A percentile compares a stretch with the other conserved stretches of the same genome.
These are phyloP conservation scores for Polydesmus complanatus DNA, from an alignment of 2,888 invertebrate genomes.

Conservation along the genomic window DNA sequence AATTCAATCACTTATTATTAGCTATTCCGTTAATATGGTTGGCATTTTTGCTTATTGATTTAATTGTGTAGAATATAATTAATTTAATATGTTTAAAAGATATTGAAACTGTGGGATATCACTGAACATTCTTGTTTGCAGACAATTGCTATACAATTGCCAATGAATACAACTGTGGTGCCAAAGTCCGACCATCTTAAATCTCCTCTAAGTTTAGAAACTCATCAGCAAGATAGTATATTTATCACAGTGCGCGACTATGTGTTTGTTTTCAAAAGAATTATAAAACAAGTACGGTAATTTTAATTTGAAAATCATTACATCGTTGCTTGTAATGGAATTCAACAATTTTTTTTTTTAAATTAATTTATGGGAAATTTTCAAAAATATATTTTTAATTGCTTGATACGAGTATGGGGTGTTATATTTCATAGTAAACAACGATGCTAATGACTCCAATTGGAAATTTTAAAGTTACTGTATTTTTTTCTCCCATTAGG, in stretches of 20 bases:
- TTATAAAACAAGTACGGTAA: too few species aligned
- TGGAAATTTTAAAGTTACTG: too few species aligned
- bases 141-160: conserved; percentile 2
- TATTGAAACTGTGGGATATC: conserved; percentile 5
- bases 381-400: too few species aligned
- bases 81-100: not conserved
- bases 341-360: too few species aligned
- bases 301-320: too few species aligned
- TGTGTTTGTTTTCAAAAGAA: too few species aligned
- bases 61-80: not conserved
- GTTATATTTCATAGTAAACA: too few species aligned
- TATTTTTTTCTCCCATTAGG: too few species aligned
- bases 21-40: conserved; percentile 9
- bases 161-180: not conserved
- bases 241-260: conserved; percentile 6
- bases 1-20: conserved; percentile 20
- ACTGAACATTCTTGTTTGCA: conserved; percentile 3
- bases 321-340: too few species aligned
- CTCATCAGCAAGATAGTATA: not conserved
- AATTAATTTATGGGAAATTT: too few species aligned
- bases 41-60: not conserved
- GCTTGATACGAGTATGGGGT: too few species aligned
- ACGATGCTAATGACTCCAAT: too few species aligned
- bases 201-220: conserved; percentile 1
- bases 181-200: not conserved